These are phyloP conservation scores for Papilio demoleus DNA, from an alignment of 2,888 invertebrate genomes.

Conservation along the genomic window DNA sequence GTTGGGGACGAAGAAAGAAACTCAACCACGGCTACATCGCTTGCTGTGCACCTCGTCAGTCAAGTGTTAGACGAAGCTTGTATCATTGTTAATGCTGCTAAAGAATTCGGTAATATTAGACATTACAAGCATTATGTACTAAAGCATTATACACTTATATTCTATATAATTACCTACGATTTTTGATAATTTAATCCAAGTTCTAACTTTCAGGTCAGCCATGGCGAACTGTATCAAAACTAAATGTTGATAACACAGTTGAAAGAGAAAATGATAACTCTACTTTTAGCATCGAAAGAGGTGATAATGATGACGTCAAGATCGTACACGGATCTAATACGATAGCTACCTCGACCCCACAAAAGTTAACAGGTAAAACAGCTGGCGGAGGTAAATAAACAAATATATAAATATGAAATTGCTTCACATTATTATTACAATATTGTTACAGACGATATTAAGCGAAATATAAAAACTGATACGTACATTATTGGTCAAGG, in stretches of 20 bases:
- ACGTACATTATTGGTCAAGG: slow-evolving; percentile 67
- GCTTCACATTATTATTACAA: not conserved
- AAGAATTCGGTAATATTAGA: slow-evolving; percentile 60
- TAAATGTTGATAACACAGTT: slow-evolving; percentile 53
- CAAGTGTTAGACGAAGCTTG: slow-evolving; percentile 74
- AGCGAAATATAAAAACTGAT: slow-evolving; percentile 41
- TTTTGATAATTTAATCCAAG: not conserved
- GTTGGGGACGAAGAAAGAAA: slow-evolving; percentile 53
- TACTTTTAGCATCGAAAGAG: slow-evolving; percentile 53
- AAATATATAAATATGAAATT: not conserved
- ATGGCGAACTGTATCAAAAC: slow-evolving; percentile 59
- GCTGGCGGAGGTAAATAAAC: not conserved
- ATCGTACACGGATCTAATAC: slow-evolving; percentile 53
- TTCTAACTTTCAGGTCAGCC: slow-evolving; percentile 55
- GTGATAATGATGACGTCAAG: slow-evolving; percentile 54
- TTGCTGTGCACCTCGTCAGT: slow-evolving; percentile 69
- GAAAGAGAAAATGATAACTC: slow-evolving; percentile 53
- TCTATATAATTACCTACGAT: not conserved
- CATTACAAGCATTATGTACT: not conserved
- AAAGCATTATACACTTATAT: not conserved
- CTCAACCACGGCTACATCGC: slow-evolving; percentile 56
- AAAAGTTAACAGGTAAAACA: slow-evolving; percentile 57
- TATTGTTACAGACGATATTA: slow-evolving; percentile 51
- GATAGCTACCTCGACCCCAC: slow-evolving; percentile 71
- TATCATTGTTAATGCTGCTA: slow-evolving; percentile 64